Percentiles rank a stretch among this genome's conserved stretches.
Evolutionary conservation across 2,888 invertebrate species (phyloP).

Genomic region (Dryobota labecula): DNA sequence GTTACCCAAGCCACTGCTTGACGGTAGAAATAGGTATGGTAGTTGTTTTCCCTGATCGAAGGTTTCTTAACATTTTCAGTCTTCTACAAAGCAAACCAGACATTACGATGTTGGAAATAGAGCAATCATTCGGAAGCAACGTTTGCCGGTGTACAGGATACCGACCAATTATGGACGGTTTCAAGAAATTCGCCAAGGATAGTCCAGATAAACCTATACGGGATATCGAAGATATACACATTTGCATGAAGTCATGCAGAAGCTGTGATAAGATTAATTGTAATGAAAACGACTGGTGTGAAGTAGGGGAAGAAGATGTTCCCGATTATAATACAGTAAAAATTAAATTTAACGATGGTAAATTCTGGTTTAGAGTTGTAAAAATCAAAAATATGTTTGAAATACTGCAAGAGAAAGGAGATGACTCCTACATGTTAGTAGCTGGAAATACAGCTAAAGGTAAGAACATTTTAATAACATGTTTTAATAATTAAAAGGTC

Average conservation of each 20-base stretch:
- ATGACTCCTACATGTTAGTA: constrained; percentile 90
- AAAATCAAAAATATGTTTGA: constrained; percentile 86
- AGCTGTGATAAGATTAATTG: constrained; percentile 78
- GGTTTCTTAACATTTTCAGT: constrained; percentile 20
- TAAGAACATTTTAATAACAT: constrained; percentile 67
- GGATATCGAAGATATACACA: constrained; percentile 83
- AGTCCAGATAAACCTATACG: constrained; percentile 83
- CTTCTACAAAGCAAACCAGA: constrained; percentile 40
- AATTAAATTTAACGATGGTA: constrained; percentile 71
- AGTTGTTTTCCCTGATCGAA: too few species aligned
- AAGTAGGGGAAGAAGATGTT: constrained; percentile 50
- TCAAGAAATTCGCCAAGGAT: constrained; percentile 93
- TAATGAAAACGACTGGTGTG: constrained; percentile 72
- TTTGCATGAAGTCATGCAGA: constrained; percentile 66
- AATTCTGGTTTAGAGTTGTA: constrained; percentile 89
- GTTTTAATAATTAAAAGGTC: neutral
- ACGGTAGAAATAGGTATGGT: too few species aligned
- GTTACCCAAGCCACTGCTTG: too few species aligned
- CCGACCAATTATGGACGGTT: constrained; percentile 93
- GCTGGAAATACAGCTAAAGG: constrained; percentile 93
- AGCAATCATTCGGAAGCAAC: constrained; percentile 94
- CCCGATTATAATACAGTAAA: constrained; percentile 74
- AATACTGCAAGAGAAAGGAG: constrained; percentile 83
- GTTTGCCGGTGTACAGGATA: constrained; percentile 95
- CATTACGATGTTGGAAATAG: constrained; percentile 87